Evolutionary conservation across 2,113 vertebrate species (phyloP).

Genomic region (Origma solitaria): DNA sequence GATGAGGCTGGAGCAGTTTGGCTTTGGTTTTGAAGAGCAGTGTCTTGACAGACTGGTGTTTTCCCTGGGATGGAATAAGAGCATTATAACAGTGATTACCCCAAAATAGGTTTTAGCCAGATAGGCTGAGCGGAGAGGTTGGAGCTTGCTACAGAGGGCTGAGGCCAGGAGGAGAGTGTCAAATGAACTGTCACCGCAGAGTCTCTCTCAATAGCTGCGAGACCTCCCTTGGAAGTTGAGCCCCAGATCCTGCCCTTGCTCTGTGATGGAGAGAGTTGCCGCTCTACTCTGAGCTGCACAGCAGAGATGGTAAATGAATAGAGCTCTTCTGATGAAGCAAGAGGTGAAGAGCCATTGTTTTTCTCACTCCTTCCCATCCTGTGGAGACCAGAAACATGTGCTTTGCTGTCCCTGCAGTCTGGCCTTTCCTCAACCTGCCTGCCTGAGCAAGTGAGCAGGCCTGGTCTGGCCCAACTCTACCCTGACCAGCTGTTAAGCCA

Average conservation of each 20-base stretch:
- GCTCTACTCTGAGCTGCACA: background rate
- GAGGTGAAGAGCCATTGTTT: slow-evolving; percentile 57
- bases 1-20: background rate
- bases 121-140: background rate
- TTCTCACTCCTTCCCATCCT: slow-evolving; percentile 13
- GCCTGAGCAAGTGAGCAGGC: slow-evolving; percentile 64
- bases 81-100: background rate
- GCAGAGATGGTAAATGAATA: background rate
- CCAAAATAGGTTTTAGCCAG: background rate
- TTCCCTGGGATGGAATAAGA: background rate
- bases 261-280: background rate
- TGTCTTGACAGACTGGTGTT: background rate
- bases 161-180: background rate
- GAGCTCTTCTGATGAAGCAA: background rate
- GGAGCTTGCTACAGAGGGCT: background rate
- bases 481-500: slow-evolving; percentile 78
- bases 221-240: background rate
- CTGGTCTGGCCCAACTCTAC: slow-evolving; percentile 64
- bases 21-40: background rate
- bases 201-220: background rate
- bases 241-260: background rate
- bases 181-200: background rate
- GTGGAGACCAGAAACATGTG: slow-evolving; percentile 56
- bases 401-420: slow-evolving; percentile 49
- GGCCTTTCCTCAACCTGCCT: slow-evolving; percentile 66